Base-by-base conservation (phyloP, 2,797 vertebrate species). In the Pseudochirops cupreus region DNA sequence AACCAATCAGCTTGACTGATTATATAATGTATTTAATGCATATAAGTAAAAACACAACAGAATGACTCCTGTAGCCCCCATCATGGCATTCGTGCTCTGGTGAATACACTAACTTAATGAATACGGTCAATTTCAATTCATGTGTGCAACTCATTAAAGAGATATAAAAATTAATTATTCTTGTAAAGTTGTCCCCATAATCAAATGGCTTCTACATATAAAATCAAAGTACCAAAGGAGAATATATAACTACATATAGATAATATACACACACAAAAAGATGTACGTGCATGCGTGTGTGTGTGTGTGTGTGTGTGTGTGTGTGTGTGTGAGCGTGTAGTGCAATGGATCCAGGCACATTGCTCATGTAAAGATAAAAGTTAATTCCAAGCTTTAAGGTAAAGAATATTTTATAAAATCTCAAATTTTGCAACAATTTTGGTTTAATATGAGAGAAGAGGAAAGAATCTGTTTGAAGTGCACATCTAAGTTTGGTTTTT, bases 21-120 rank as follows among this genome's bases (percentile, higher is more conserved):
- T 0, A 0, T 5, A 28, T 18, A 93, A 46, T 54, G 59, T 55
- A 18, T 31, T 46, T 95, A 93, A 59, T 95, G 57, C 87, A 28
- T 91, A 93, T 1, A 59, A 29, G 0, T 0, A 93, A 90, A 54
- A 94, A 55, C 26, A 94, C 5, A 0, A 93, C 90, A 28, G 1
- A 92, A 55, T n/a, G 56, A 4, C 11, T 93, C 57, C 90, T 96
- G n/a, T n/a, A 62, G 52, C 62, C 93, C 91, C 93, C 91, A 94
- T 13, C 56, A 82, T 95, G 92, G 18, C 74, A 53, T 94, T 92
- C 74, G 92, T n/a, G 39, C 67, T 92, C 3, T 3, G 98, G 39
- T 93, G 94, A 94, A 31, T 82, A 0, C 95, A 33, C 21, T 91
- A 50, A 74, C 57, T 94, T 92, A 54, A 91, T 13, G 12, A 55